Base-by-base conservation (phyloP, 2,797 vertebrate genomes). In the Loris lydekkerianus region DNA sequence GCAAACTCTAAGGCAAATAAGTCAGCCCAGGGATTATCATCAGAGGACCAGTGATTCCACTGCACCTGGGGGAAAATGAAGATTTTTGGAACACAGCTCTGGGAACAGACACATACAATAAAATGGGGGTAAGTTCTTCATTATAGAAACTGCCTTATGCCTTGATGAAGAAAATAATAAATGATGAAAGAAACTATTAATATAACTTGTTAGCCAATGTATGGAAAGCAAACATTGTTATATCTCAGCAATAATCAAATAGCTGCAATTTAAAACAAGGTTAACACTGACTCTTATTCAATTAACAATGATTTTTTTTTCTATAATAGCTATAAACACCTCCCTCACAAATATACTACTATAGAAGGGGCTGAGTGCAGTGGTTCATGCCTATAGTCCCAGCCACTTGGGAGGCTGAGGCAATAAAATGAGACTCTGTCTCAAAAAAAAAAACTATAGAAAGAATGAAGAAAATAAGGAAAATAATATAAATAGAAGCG, bases 1-100 rank as follows among this genome's bases (percentile, higher is more conserved):
- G 73, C 70, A 87, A 77, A 93, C 46, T 40, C 76, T 49, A 10
- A 73, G 61, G 86, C 63, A 53, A 86, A 31, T 96, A 93, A 96
- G 40, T 95, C 84, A 89, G 43, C 21, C 60, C 34, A 20, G 1
- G 31, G 9, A 34, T 56, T 49, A n/a, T 46, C 46, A 23, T 8
- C 58, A 61, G 5, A 10, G 56, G 15, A 67, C n/a, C 67, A 0
- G 1, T 27, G 73, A 65, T 29, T 78, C 46, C n/a, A 11, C 23
- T 23, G 53, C 17, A 65, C 37, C 73, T 15, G 15, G 37, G 21
- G 60, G 11, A n/a, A 95, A 77, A 58, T 15, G 73, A n/a, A 88
- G 46, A 6, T 34, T 58, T 65, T 65, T 53, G 72, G 61, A 93
- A 40, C 40, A 4, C 20, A n/a, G 3, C 46, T 40, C 56, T 20